Evolutionary conservation across 2,888 invertebrate genomes (phyloP).

Genomic region (Mayetiola destructor): DNA sequence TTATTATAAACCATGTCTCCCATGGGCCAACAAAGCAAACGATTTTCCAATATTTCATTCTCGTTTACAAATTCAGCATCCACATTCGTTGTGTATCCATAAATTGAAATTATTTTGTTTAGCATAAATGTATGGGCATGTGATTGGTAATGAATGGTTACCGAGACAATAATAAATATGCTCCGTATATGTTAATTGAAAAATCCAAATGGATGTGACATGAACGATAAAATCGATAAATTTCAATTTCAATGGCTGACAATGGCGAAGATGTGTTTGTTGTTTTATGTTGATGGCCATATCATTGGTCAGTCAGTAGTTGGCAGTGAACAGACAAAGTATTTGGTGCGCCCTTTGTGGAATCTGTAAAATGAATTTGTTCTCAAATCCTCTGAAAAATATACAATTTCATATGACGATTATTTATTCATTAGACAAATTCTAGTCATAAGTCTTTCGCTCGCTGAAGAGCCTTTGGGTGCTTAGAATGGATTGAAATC

Average conservation of each 20-base stretch:
- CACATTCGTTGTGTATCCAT: background rate
- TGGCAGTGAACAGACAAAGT: background rate
- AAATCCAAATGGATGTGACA: background rate
- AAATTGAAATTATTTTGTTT: constrained; percentile 3
- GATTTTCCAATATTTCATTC: background rate
- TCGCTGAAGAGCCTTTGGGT: too few relatives aligned
- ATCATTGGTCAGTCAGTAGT: background rate
- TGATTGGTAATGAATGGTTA: background rate
- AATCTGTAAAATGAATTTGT: background rate
- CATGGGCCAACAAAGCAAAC: background rate
- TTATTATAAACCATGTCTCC: background rate
- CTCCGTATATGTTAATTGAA: constrained; percentile 9
- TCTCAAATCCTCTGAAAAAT: background rate
- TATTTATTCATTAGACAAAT: background rate
- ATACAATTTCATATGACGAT: background rate
- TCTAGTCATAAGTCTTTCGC: too few relatives aligned
- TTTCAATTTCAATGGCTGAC: background rate
- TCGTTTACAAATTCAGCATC: background rate
- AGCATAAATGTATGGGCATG: constrained; percentile 4
- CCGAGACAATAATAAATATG: background rate
- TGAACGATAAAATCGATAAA: background rate
- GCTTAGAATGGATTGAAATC: background rate
- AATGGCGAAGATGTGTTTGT: background rate
- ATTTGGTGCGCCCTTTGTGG: background rate
- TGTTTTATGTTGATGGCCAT: background rate